These are phyloP conservation scores for Nebria ingens DNA, from an alignment of 1,140 invertebrate genomes.

Conservation along the genomic window DNA sequence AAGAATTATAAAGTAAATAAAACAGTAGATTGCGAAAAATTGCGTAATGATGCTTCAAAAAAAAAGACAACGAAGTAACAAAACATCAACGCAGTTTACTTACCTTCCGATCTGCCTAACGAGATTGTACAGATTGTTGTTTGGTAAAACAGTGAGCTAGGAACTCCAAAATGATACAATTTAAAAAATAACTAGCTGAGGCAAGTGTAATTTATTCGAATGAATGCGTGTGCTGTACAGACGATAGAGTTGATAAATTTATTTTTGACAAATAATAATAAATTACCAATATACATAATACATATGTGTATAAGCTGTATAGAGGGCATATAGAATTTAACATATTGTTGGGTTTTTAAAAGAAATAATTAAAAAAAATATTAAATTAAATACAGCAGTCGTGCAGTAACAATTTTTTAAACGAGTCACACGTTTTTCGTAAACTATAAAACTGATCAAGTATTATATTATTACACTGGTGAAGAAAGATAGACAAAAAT, in stretches of 20 bases:
- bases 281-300: constrained; percentile 19
- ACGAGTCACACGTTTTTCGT: not conserved
- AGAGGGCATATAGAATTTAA: constrained; percentile 27
- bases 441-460: too few relatives aligned
- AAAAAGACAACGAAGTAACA: too few relatives aligned
- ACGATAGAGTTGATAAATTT: constrained; percentile 25
- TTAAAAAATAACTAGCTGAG: constrained; percentile 9
- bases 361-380: not conserved
- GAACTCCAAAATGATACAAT: not conserved
- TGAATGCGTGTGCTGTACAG: constrained; percentile 28
- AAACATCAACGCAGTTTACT: too few relatives aligned
- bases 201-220: constrained; percentile 11
- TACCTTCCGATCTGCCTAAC: too few relatives aligned
- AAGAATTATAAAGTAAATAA: too few relatives aligned
- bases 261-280: constrained; percentile 35
- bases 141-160: constrained; percentile 3
- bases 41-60: too few relatives aligned
- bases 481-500: too few relatives aligned
- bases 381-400: constrained; percentile 2
- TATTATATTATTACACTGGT: too few relatives aligned
- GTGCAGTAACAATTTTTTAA: not conserved
- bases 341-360: constrained; percentile 30
- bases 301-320: constrained; percentile 33
- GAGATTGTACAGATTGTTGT: too few relatives aligned
- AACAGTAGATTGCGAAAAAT: too few relatives aligned